Evolutionary conservation across 30 jellyfish, hydroid and myxozoan species (phyloP).

Genomic region (Hydractinia echinata): DNA sequence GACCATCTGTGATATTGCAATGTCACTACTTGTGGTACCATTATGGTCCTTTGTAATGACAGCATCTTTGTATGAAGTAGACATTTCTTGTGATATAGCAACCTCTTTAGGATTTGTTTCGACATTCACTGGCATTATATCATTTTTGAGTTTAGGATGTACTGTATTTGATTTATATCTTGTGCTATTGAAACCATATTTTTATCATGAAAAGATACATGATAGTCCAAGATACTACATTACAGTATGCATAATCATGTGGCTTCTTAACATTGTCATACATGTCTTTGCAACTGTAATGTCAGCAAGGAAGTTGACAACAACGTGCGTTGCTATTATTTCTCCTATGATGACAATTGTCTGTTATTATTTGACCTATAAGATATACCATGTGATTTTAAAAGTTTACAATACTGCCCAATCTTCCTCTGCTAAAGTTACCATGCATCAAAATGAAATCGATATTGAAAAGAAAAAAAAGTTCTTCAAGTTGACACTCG

Average conservation of each 20-base stretch:
- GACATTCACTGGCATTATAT: neutral
- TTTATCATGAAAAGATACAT: neutral
- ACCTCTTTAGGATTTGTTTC: neutral
- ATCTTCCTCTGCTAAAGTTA: neutral
- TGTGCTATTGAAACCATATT: neutral
- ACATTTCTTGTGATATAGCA: neutral
- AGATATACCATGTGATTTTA: neutral
- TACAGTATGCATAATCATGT: constrained; percentile 1
- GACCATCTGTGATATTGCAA: neutral
- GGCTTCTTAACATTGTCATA: neutral
- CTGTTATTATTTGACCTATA: neutral
- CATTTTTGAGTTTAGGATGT: neutral
- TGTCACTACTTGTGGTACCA: neutral
- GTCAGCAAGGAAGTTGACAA: neutral
- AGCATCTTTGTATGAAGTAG: neutral
- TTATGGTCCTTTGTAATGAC: neutral
- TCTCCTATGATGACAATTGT: neutral
- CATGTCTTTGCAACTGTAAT: neutral
- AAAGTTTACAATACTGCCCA: neutral
- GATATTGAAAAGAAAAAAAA: neutral
- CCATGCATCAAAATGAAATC: neutral
- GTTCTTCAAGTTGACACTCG: neutral
- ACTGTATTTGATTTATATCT: neutral
- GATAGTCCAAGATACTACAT: neutral
- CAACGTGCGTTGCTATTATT: neutral